A percentile compares a stretch with the other conserved stretches of the same genome.
Conservation (phyloP, 1,140 invertebrate species). For the Apis cerana region DNA sequence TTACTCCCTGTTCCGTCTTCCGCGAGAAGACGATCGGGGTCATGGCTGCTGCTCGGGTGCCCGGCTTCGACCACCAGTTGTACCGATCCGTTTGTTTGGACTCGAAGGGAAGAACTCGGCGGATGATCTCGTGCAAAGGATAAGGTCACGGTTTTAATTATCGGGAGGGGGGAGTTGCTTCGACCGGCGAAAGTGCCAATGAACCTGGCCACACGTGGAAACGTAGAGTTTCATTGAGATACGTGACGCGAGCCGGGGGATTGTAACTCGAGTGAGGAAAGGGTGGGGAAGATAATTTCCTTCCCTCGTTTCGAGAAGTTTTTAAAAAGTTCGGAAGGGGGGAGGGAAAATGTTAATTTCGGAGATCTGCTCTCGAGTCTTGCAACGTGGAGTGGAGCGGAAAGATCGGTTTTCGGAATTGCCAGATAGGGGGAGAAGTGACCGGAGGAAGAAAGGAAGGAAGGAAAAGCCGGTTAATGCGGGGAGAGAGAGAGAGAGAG, state of each 20-base stretch:
- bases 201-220: neutral
- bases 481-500: neutral
- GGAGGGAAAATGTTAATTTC: too few relatives aligned
- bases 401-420: neutral
- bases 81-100: neutral
- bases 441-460: neutral
- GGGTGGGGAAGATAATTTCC: too few relatives aligned
- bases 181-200: neutral
- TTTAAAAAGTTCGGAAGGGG: too few relatives aligned
- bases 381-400: too few relatives aligned
- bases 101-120: too few relatives aligned
- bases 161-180: too few relatives aligned
- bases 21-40: conserved; percentile 52
- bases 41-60: conserved; percentile 9
- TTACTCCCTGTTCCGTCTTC: neutral
- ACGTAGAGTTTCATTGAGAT: neutral
- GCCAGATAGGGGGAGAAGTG: too few relatives aligned
- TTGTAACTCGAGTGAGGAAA: neutral
- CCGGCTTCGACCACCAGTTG: neutral
- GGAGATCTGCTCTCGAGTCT: too few relatives aligned
- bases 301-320: too few relatives aligned
- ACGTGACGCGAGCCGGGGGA: neutral
- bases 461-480: conserved; percentile 22
- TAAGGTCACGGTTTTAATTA: too few relatives aligned
- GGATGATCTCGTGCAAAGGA: too few relatives aligned